Percentiles rank a stretch among this genome's conserved stretches.
These are phyloP conservation scores for Cephus nigrinus DNA, from an alignment of 2,888 invertebrate species.

Conservation along the genomic window DNA sequence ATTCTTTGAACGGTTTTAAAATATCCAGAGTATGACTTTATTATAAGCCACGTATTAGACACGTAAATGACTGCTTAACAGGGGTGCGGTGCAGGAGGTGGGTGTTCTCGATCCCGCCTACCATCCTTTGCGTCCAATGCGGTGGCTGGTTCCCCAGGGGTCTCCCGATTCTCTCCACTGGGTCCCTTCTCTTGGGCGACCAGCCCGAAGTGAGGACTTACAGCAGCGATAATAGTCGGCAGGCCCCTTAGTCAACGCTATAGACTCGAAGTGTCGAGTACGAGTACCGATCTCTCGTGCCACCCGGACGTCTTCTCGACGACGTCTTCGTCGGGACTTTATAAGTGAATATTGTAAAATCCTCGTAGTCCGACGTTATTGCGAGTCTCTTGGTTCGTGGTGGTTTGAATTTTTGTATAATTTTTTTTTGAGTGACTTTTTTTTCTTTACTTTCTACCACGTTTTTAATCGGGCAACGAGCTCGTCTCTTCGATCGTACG, in stretches of 20 bases:
- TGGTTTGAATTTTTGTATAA: background rate
- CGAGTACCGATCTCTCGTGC: background rate
- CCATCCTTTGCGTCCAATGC: conserved; percentile 66
- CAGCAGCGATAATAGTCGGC: conserved; percentile 50
- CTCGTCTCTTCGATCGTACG: background rate
- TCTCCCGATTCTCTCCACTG: conserved; percentile 58
- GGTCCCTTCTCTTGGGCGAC: conserved; percentile 38
- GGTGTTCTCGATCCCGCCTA: conserved; percentile 63
- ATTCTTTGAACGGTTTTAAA: background rate
- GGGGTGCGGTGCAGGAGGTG: conserved; percentile 43
- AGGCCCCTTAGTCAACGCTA: conserved; percentile 43
- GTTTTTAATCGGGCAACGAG: background rate
- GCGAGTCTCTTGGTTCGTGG: background rate
- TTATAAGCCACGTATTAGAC: conserved; percentile 24
- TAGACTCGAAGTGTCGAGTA: conserved; percentile 11
- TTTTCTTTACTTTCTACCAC: background rate
- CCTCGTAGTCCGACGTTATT: background rate
- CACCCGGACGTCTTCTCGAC: background rate
- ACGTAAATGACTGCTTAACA: conserved; percentile 30
- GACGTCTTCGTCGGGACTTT: background rate
- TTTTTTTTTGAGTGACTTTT: background rate
- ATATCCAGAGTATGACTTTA: conserved; percentile 1
- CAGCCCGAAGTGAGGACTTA: conserved; percentile 23
- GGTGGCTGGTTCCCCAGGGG: conserved; percentile 62
- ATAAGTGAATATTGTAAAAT: background rate